Evolutionary conservation across 1,140 invertebrate species (phyloP).

Genomic region (Temnothorax curvispinosus): DNA sequence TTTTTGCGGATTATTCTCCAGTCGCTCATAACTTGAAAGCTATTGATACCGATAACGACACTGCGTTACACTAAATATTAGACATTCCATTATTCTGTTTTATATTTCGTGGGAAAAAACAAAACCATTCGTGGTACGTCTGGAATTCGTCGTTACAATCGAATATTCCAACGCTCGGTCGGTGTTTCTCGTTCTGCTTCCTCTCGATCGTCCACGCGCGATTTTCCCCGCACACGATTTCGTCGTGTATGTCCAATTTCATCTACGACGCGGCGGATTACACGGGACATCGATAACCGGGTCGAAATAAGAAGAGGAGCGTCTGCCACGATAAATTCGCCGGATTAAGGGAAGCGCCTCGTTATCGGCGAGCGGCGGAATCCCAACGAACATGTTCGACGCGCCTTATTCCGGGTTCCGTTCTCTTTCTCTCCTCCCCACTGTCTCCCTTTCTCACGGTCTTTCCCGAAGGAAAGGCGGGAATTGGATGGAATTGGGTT

Average conservation of each 20-base stretch:
- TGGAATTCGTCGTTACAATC: not conserved
- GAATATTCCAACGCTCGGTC: not conserved
- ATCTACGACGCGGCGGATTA: slow-evolving; percentile 50
- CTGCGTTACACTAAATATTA: not conserved
- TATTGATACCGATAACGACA: not conserved
- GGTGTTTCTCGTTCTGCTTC: not conserved
- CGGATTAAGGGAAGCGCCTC: slow-evolving; percentile 53
- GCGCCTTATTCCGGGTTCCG: slow-evolving; percentile 28
- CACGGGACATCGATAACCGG: slow-evolving; percentile 46
- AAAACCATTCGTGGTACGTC: not conserved
- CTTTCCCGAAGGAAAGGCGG: slow-evolving; percentile 20
- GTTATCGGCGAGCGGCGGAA: slow-evolving; percentile 50
- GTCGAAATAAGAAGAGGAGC: slow-evolving; percentile 52
- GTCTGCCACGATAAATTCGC: slow-evolving; percentile 52
- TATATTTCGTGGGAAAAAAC: not conserved
- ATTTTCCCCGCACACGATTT: slow-evolving; percentile 43
- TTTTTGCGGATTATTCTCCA: not conserved
- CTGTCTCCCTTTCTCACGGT: not conserved
- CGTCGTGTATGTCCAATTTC: slow-evolving; percentile 54
- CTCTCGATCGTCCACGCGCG: not conserved
- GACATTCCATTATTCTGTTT: not conserved
- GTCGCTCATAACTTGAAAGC: not conserved
- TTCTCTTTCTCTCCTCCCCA: not conserved
- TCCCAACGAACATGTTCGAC: slow-evolving; percentile 47
- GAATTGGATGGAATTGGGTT: slow-evolving; percentile 57